A percentile compares a stretch with the other conserved stretches of the same genome.
These are phyloP conservation scores for Eristalis pertinax DNA, from an alignment of 2,888 invertebrate species.

Conservation along the genomic window DNA sequence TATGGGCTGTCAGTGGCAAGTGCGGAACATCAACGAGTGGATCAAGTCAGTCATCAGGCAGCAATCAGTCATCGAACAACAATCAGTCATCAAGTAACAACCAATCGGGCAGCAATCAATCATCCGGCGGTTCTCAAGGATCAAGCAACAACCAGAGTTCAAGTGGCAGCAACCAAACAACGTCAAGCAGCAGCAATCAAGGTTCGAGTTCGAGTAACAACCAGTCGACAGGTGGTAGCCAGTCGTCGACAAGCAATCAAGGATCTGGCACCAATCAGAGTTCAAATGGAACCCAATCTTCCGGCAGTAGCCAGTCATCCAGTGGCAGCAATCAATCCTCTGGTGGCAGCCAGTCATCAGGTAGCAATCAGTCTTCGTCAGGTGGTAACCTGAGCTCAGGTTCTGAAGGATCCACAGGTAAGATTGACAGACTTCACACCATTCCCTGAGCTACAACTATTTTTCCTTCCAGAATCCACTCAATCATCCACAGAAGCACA, in stretches of 20 bases:
- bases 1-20: conserved; percentile 67
- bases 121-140: conserved; percentile 55
- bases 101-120: conserved; percentile 55
- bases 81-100: conserved; percentile 37
- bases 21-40: conserved; percentile 46
- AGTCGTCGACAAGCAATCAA: conserved; percentile 49
- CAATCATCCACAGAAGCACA: conserved; percentile 42
- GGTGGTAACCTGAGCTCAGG: conserved; percentile 55
- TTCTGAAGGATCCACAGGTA: conserved; percentile 55
- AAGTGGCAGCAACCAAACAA: conserved; percentile 24
- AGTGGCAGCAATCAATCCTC: conserved; percentile 37
- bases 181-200: conserved; percentile 45
- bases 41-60: conserved; percentile 58
- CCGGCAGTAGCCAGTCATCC: conserved; percentile 58
- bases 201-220: conserved; percentile 31
- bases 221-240: conserved; percentile 35
- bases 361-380: conserved; percentile 61
- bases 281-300: conserved; percentile 38
- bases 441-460: no score
- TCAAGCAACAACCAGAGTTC: conserved; percentile 60
- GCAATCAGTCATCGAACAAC: conserved; percentile 48
- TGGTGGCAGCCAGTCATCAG: conserved; percentile 52
- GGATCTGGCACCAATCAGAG: conserved; percentile 47
- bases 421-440: not conserved
- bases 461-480: conserved; percentile 39